Evolutionary conservation across 2,888 invertebrate genomes (phyloP).

Genomic region (Eupithecia subumbrata): DNA sequence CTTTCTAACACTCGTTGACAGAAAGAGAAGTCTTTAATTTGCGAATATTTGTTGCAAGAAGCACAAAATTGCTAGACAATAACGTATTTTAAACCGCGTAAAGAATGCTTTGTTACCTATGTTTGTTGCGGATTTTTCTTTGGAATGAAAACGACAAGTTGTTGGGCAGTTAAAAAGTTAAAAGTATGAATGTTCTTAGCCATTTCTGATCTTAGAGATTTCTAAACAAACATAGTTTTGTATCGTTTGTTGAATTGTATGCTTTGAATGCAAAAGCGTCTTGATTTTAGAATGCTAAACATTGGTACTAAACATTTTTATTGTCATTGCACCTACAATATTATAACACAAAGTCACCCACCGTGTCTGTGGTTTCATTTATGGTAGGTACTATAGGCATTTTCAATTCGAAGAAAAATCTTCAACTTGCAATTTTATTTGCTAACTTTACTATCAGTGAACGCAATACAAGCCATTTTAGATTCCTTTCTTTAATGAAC

Average conservation of each 20-base stretch:
- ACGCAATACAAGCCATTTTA: no score
- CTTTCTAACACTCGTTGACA: slow-evolving; percentile 17
- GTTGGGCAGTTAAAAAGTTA: not conserved
- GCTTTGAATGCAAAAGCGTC: not conserved
- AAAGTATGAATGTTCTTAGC: no score
- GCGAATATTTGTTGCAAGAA: not conserved
- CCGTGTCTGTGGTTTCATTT: no score
- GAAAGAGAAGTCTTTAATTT: slow-evolving; percentile 11
- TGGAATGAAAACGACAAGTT: not conserved
- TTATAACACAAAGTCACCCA: no score
- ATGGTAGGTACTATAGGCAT: no score
- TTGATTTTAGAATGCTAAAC: not conserved
- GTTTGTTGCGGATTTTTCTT: not conserved
- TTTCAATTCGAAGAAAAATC: no score
- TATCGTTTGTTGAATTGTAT: not conserved
- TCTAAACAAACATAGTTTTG: not conserved
- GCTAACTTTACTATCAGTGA: no score
- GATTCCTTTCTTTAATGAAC: no score
- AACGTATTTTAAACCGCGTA: not conserved
- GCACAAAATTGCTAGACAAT: not conserved
- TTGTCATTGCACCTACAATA: no score
- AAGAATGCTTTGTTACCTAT: not conserved
- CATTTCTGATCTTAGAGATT: not conserved
- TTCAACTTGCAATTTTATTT: no score
- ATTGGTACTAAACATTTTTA: no score